Evolutionary conservation across 2,888 invertebrate genomes (phyloP), one percentile per base, ranked within the genome.

Genomic region (Thecophora atra): DNA sequence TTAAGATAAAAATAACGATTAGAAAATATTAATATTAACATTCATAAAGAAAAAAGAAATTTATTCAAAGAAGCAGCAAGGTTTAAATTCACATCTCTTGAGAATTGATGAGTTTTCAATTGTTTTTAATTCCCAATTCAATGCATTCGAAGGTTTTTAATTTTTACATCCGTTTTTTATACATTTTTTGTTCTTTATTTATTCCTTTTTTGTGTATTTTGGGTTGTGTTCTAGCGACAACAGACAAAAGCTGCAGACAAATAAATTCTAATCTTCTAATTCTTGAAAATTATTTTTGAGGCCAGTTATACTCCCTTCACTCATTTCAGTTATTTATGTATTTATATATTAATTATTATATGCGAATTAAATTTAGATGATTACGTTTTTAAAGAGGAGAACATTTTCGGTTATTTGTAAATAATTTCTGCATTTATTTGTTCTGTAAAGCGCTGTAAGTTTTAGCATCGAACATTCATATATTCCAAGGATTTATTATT

Each of bases 251-350:
- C 19, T 8, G 19, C 54, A 54, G 19, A 54, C 54, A 54, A 19
- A 54, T 8, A 37, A 37, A 37, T 37, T 37, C n/a, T 37, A 37
- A 2, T 37, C 11, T 37, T 37, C n/a, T n/a, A n/a, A n/a, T n/a
- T n/a, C n/a, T n/a, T n/a, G n/a, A n/a, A n/a, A n/a, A n/a, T n/a
- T n/a, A n/a, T n/a, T n/a, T n/a, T n/a, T n/a, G n/a, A n/a, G n/a
- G n/a, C n/a, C n/a, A n/a, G n/a, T n/a, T n/a, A n/a, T n/a, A n/a
- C n/a, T n/a, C n/a, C n/a, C n/a, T n/a, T n/a, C n/a, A n/a, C n/a
- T n/a, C n/a, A n/a, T n/a, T n/a, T n/a, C n/a, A n/a, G n/a, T n/a
- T 52, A 52, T 13, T 19, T 52, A 52, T 52, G 19, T 52, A 52
- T 52, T 15, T 52, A 51, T 11, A 51, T 51, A 52, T 52, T 6